phyloP scores from a whole-genome alignment of 2,888 invertebrate species.

The Oasisia sp. region DNA sequence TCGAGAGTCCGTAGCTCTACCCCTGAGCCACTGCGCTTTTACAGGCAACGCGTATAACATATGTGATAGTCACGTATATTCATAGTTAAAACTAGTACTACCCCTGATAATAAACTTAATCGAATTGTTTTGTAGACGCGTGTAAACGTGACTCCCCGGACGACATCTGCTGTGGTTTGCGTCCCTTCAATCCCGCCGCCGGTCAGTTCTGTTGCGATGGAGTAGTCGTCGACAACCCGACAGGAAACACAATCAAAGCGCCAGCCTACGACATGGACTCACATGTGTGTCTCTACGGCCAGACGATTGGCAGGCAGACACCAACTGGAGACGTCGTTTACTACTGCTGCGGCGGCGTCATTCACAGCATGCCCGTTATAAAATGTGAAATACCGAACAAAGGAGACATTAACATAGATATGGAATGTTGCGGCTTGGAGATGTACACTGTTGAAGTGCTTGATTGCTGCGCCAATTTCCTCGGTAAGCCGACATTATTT shows the following conservation, averaged over 20 bases:
- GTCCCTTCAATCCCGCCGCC: not conserved
- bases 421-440: not conserved
- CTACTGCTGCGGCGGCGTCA: not conserved
- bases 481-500: not conserved
- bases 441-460: not conserved
- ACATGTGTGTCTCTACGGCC: not conserved
- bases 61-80: not conserved
- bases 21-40: no score
- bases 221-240: not conserved
- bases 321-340: not conserved
- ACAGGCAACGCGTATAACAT: no score
- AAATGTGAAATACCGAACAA: not conserved
- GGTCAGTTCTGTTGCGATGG: not conserved
- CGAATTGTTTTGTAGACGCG: not conserved
- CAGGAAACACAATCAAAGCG: not conserved
- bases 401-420: not conserved
- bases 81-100: not conserved
- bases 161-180: not conserved
- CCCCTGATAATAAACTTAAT: not conserved
- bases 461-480: not conserved
- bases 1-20: no score
- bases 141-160: not conserved
- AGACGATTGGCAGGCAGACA: not conserved
- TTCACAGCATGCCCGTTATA: not conserved
- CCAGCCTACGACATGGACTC: not conserved